Evolutionary conservation across 2,888 invertebrate genomes (phyloP), one percentile per base, ranked within the genome.

Genomic region (Tholera decimalis): DNA sequence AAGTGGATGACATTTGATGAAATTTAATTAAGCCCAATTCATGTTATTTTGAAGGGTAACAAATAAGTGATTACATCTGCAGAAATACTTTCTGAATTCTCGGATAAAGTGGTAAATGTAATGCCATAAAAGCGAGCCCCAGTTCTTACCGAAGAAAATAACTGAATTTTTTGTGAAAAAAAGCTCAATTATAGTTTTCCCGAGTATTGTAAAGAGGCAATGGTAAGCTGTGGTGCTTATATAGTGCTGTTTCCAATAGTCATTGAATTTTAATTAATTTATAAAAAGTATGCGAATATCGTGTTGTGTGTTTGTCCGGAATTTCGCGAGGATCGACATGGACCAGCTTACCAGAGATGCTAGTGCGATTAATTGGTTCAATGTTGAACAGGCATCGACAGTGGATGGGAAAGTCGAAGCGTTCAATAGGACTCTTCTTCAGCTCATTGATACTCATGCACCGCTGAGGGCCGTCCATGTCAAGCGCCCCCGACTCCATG

Each of bases 131-230:
- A 8, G 26, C 43, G 28, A n/a, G 5, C 35, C 33, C 44, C 50
- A 33, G 13, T 22, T 46, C 46, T 44, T 28, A 55, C 22, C n/a
- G 11, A 20, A 57, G 53, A 47, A 60, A 65, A 60, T 77, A 54
- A 43, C 44, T 28, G 46, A 58, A 57, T 55, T 65, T 41, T 77
- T 58, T 54, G 18, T 58, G 43, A 55, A 61, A 60, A 60, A 61
- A 77, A 75, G 61, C 54, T 60, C 57, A 77, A 73, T 77, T 66
- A 72, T 46, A 50, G 22, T 58, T 73, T 51, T 60, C 20, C 54
- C 43, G 41, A 47, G 24, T 56, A 55, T 41, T 28, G 56, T 51
- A 37, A 55, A 57, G 24, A 50, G 18, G 50, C 37, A 63, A 63
- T 44, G 46, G 24, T 54, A 51, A 54, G 57, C 55, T 51, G 54